A percentile compares a stretch with the other conserved stretches of the same genome.
phyloP scores from a whole-genome alignment of 37 sponge, comb jelly and placozoan genomes.

The Haliclona indistincta region DNA sequence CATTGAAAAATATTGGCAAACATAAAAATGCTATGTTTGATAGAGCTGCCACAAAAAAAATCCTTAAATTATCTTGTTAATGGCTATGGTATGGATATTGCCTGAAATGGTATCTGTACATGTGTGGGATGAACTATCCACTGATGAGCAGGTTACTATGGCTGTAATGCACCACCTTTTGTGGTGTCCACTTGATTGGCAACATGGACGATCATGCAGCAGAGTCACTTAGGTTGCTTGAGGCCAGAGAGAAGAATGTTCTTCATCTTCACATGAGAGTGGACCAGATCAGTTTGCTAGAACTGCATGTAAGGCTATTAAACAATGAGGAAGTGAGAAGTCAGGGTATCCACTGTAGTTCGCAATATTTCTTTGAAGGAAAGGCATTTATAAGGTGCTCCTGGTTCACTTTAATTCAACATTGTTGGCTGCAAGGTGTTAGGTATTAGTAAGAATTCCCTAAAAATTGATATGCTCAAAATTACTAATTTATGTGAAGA shows the following conservation, averaged over 20 bases:
- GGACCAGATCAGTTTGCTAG: neutral
- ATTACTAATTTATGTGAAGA: neutral
- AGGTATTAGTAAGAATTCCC: neutral
- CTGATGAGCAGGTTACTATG: neutral
- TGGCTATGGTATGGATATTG: conserved; percentile 1
- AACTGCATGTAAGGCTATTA: conserved; percentile 27
- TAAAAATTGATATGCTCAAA: neutral
- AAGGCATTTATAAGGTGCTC: neutral
- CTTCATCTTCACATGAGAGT: neutral
- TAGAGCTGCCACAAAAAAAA: conserved; percentile 18
- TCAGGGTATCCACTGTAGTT: neutral
- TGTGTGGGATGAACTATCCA: conserved; percentile 11
- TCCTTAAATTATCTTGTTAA: conserved; percentile 7
- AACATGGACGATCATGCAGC: conserved; percentile 17
- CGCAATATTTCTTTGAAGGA: neutral
- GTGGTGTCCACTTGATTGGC: conserved; percentile 29
- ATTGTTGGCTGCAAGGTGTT: conserved; percentile 17
- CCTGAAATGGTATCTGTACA: too few relatives aligned
- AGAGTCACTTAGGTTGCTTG: neutral
- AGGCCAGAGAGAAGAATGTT: neutral
- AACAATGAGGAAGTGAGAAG: conserved; percentile 20
- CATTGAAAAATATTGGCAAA: conserved; percentile 1
- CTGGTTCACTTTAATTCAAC: neutral
- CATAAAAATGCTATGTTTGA: conserved; percentile 37
- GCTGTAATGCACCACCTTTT: neutral